Percentiles rank a stretch among this genome's conserved stretches.
Conservation (phyloP, 2,113 vertebrate genomes). For the Larimichthys crocea region DNA sequence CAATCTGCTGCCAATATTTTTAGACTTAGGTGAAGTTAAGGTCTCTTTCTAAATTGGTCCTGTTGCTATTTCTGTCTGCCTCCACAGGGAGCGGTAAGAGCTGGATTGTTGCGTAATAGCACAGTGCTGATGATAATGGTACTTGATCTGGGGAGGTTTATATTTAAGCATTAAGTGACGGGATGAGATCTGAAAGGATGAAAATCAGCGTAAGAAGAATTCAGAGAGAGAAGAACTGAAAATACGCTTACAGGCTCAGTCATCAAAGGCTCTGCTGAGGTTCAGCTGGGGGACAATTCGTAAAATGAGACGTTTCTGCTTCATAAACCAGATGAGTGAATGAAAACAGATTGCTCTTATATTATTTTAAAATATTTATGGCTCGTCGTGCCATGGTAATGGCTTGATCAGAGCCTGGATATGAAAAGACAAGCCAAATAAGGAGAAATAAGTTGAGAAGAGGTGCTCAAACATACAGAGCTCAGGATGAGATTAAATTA, state of each 20-base stretch:
- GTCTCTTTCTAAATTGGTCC: slow-evolving; percentile 62
- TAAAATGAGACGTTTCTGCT: slow-evolving; percentile 36
- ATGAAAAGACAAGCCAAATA: slow-evolving; percentile 28
- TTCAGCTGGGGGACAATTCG: slow-evolving; percentile 36
- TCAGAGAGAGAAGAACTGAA: slow-evolving; percentile 46
- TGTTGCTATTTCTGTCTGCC: slow-evolving; percentile 61
- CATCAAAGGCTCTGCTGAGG: slow-evolving; percentile 30
- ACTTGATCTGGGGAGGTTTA: slow-evolving; percentile 61
- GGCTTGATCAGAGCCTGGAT: slow-evolving; percentile 12
- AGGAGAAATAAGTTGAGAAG: slow-evolving; percentile 19
- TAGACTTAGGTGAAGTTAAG: slow-evolving; percentile 67
- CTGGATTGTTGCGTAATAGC: slow-evolving; percentile 59
- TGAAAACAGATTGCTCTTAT: slow-evolving; percentile 24
- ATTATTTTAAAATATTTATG: slow-evolving; percentile 43
- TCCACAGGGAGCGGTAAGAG: slow-evolving; percentile 11
- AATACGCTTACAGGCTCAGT: slow-evolving; percentile 38
- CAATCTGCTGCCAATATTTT: slow-evolving; percentile 51
- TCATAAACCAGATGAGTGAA: slow-evolving; percentile 23
- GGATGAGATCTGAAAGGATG: slow-evolving; percentile 56
- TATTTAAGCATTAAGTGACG: slow-evolving; percentile 68
- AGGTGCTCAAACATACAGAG: slow-evolving; percentile 20
- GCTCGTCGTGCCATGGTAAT: neutral
- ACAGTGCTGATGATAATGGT: slow-evolving; percentile 42
- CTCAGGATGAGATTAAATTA: neutral
- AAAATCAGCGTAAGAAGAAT: slow-evolving; percentile 41